Evolutionary conservation across 2,113 vertebrate species (phyloP).

Genomic region (Mirza zaza): DNA sequence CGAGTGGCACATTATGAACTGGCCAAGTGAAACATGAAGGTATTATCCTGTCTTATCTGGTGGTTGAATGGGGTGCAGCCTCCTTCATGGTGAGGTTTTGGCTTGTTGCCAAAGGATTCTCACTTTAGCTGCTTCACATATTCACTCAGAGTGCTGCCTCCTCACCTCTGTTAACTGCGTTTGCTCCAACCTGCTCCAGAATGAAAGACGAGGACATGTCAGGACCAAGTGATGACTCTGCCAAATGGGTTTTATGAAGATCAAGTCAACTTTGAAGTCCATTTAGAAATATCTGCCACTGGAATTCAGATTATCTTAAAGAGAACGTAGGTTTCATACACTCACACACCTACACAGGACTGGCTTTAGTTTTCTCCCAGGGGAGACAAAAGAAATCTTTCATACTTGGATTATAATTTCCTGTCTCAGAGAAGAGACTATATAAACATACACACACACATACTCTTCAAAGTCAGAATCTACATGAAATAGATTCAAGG

Average conservation of each 20-base stretch:
- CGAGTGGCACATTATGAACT: conserved; percentile 80
- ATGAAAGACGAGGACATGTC: not conserved
- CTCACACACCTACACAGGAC: not conserved
- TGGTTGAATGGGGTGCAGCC: conserved; percentile 77
- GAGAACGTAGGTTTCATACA: not conserved
- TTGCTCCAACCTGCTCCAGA: not conserved
- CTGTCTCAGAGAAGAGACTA: not conserved
- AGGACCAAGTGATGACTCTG: not conserved
- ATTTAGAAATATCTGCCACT: not conserved
- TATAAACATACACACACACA: not conserved
- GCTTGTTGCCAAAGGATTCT: conserved; percentile 49
- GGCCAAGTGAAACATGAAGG: conserved; percentile 81
- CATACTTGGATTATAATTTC: not conserved
- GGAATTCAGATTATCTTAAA: not conserved
- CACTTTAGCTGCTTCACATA: not conserved
- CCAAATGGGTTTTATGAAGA: not conserved
- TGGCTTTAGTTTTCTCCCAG: not conserved
- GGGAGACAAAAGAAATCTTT: not conserved
- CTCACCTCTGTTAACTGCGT: not conserved
- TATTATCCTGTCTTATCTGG: conserved; percentile 78
- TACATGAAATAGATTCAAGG: not conserved
- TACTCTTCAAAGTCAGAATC: not conserved
- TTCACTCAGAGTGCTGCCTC: not conserved
- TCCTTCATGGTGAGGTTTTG: conserved; percentile 74
- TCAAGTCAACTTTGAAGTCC: not conserved